phyloP scores from a whole-genome alignment of 2,797 vertebrate species.

The Chaetophractus vellerosus region DNA sequence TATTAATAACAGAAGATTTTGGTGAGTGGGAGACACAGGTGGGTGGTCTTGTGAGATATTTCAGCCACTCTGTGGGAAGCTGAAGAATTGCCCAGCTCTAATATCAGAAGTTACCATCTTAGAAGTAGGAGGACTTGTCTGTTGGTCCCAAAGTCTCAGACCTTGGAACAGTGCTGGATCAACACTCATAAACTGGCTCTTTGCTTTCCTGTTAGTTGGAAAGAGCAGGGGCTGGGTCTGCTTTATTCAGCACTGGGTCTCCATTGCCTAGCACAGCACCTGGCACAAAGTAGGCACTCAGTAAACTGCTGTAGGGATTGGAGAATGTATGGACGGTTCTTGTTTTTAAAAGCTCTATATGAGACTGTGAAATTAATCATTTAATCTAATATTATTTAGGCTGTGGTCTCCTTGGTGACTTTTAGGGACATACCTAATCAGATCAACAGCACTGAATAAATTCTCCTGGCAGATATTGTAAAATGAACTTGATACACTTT shows the following conservation, averaged over 20 bases:
- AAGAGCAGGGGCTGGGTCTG: background rate
- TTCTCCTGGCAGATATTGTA: background rate
- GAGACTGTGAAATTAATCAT: background rate
- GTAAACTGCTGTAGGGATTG: background rate
- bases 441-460: background rate
- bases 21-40: background rate
- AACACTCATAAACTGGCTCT: background rate
- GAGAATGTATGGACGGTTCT: background rate
- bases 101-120: background rate
- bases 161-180: background rate
- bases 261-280: background rate
- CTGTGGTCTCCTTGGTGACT: background rate
- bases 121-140: background rate
- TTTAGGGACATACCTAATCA: background rate
- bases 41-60: background rate
- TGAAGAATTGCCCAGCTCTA: background rate
- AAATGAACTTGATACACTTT: background rate
- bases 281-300: background rate
- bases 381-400: conserved; percentile 49
- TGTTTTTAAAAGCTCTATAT: background rate
- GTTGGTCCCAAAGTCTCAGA: background rate
- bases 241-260: background rate
- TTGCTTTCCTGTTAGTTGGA: background rate
- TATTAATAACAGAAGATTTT: background rate
- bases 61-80: background rate